Base-by-base conservation (phyloP, 92 coral and sea anemone genomes). In the Virgularia gustaviana region DNA sequence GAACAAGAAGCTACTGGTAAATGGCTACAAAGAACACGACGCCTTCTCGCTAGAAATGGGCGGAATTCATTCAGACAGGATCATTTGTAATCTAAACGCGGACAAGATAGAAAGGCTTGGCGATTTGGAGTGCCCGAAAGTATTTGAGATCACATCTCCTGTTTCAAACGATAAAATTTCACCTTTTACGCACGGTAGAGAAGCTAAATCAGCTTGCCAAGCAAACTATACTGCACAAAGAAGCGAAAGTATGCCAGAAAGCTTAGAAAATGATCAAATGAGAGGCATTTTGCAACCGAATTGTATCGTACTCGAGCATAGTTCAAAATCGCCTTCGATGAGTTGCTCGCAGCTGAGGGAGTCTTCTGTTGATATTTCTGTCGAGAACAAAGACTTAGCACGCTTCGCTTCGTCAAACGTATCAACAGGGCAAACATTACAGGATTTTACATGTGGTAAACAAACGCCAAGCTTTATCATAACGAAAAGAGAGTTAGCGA, bases 1-100 rank as follows among this genome's bases (percentile, higher is more conserved):
- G 47, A 72, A 62, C 29, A 71, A 45, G 60, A 76, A 80, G 38
- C 55, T 73, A 22, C 79, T 35, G 49, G 85, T 55, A 13, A 80
- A 77, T 56, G 85, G 71, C 20, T 38, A 72, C 23, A 64, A 63
- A 43, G 70, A 76, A 63, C 66, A 56, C 63, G 63, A 33, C 38
- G 73, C 59, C 42, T 38, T 73, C 25, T 34, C 55, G 36, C 33
- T 68, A 4, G 11, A 49, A 24, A 45, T 68, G 9, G 39, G n/a
- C 3, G 61, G 34, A 9, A 15, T 68, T 49, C 43, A 68, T 53
- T 27, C 38, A 11, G 61, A 35, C 16, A 51, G 30, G 23, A 49
- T 49, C 20, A n/a, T 36, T 8, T 36, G 35, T 47, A 34, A 65
- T 25, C 38, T 23, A 27, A 34, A 35, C 27, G 78, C 22, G 78